Base-by-base conservation (phyloP, 2,888 invertebrate species). In the Apamea anceps region DNA sequence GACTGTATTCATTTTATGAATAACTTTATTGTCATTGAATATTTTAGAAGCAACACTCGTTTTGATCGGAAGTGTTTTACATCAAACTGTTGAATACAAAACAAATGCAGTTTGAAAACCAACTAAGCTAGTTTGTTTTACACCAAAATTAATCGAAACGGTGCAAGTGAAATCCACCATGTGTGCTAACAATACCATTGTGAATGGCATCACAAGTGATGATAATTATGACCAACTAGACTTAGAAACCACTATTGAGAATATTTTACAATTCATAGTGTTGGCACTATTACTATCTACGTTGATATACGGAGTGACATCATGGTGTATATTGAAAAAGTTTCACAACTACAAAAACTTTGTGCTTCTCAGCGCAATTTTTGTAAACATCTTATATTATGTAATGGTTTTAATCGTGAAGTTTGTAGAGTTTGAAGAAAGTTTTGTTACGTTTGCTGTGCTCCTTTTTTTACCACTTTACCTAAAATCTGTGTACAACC, bases 321-420 rank as follows among this genome's bases (percentile, higher is more conserved):
- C 76, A 18, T 66, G 76, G 76, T 48, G 2, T 32, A 10, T 75
- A 1, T 15, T 76, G 0, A 10, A 45, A 66, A 77, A 18, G 51
- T 75, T 75, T 57, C 73, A 51, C 1, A 74, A 66, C n/a, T 74
- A 45, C 18, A 65, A 65, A 32, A 74, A 77, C 12, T 57, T 75
- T 18, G 32, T 54, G n/a, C 10, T 77, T 8, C 32, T 74, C 10
- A 77, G 57, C n/a, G 45, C 54, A 45, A 54, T 74, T 28, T 63
- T 77, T 28, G 25, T 42, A 13, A 28, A 28, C 12, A 6, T 67
- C 7, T 13, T 75, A 42, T 51, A 51, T 18, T 4, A 2, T 42
- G 21, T 1, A 21, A 1, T 8, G 7, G 13, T 54, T 51, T 5
- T 25, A 25, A 21, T 21, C 54, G 54, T 54, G 7, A 21, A 54